Percentiles rank a stretch among this genome's conserved stretches.
These are phyloP conservation scores for Trichechus manatus DNA, from an alignment of 2,113 vertebrate genomes.

Conservation along the genomic window DNA sequence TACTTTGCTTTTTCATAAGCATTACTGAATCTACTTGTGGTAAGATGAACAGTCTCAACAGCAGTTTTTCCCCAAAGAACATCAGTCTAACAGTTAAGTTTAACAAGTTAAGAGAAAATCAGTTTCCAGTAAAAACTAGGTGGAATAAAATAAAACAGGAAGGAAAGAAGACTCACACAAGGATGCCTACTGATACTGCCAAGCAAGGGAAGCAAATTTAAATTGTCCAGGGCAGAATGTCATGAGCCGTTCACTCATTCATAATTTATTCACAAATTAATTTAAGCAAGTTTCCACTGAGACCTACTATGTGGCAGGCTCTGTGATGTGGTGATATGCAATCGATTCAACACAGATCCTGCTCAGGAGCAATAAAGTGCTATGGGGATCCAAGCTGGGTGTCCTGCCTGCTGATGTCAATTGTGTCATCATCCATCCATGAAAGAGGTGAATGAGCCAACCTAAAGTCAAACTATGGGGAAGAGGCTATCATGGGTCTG, in stretches of 20 bases:
- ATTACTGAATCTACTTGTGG: background rate
- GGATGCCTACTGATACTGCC: background rate
- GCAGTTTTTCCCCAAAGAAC: background rate
- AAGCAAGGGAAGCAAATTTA: background rate
- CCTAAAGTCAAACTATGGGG: background rate
- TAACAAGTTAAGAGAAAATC: background rate
- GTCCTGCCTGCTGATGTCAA: background rate
- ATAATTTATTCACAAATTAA: background rate
- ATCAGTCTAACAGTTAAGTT: background rate
- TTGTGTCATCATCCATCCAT: no score
- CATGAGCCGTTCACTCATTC: background rate
- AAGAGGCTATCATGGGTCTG: background rate
- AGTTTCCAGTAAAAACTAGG: conserved; percentile 17
- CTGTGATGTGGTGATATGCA: background rate
- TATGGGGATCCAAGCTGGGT: background rate
- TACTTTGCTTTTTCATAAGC: background rate
- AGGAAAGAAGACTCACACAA: background rate
- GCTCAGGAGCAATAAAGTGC: background rate
- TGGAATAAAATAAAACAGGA: background rate
- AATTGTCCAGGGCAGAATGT: background rate
- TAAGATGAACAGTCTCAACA: conserved; percentile 14
- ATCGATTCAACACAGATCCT: background rate
- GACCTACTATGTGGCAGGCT: background rate
- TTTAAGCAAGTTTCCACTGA: background rate
- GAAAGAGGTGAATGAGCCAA: background rate